phyloP scores from a whole-genome alignment of 2,113 vertebrate species.

The Chloropsis hardwickii region DNA sequence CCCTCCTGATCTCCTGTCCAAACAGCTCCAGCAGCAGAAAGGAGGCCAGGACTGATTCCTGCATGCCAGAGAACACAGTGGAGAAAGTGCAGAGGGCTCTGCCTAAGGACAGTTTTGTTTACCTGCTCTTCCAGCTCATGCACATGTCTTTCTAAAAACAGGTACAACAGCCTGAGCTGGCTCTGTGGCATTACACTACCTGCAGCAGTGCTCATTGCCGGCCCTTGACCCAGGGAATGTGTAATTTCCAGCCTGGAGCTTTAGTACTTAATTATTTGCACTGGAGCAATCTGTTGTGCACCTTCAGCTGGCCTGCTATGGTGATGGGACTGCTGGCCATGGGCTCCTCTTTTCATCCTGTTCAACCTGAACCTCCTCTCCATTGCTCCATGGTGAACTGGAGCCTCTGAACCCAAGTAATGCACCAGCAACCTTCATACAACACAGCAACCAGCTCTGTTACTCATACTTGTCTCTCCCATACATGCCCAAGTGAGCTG shows the following conservation, averaged over 20 bases:
- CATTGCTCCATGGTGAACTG: not conserved
- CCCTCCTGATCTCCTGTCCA: not conserved
- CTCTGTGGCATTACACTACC: not conserved
- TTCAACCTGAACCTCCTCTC: not conserved
- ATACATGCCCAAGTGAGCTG: not conserved
- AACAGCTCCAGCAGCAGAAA: not conserved
- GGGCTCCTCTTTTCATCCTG: not conserved
- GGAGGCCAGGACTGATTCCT: not conserved
- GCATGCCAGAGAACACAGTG: not conserved
- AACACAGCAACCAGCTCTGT: not conserved
- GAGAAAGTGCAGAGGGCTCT: accelerated
- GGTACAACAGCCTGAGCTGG: not conserved
- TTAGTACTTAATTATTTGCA: not conserved
- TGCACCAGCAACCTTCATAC: not conserved
- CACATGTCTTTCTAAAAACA: not conserved
- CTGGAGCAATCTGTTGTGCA: not conserved
- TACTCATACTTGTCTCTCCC: not conserved
- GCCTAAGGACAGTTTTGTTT: not conserved
- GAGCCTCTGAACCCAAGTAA: not conserved
- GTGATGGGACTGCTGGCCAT: not conserved
- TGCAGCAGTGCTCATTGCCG: not conserved
- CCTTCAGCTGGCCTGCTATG: not conserved
- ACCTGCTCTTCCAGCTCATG: not conserved
- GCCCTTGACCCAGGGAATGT: not conserved
- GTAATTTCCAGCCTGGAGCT: not conserved